Base-by-base conservation (phyloP, 2,797 vertebrate genomes). In the Anguilla anguilla region DNA sequence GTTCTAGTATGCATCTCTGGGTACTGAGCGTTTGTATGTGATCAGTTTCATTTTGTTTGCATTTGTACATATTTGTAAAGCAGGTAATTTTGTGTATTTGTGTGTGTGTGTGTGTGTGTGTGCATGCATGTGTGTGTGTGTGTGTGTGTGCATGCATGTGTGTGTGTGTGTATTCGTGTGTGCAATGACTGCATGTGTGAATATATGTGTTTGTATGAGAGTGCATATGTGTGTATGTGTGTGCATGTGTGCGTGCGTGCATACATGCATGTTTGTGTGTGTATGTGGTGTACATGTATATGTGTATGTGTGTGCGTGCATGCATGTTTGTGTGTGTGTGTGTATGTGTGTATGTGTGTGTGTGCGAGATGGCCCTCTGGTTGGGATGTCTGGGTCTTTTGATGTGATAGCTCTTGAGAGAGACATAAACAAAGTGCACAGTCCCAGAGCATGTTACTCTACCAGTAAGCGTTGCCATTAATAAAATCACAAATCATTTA, bases 111-210 rank as follows among this genome's bases (percentile, higher is more conserved):
- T 3, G 39, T 43, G 53, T 69, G 19, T 84, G 46, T 83, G 85
- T 55, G 0, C 28, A 22, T 43, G 28, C 31, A 35, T 39, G 0
- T 46, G 3, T 61, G 83, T 64, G 69, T 53, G 49, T 83, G 46
- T 72, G 49, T 82, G 67, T 39, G 72, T 39, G 6, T 46, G 6
- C 17, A 79, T 46, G 39, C 6, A 17, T 10, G 57, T 83, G 51
- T 69, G 77, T 88, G 86, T 79, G 31, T 35, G 35, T 74, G 9
- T 19, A 51, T 59, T 49, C 77, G 17, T 86, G 46, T 69, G 25
- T 69, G 4, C 59, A n/a, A 31, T 55, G 31, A 11, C 82, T 64
- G 79, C 49, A 43, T 31, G 10, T 6, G 19, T 39, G 15, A 49
- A 81, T 49, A 35, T 86, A 19, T 74, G 49, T 35, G 6, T 79